Evolutionary conservation across 2,113 vertebrate species (phyloP).

Genomic region (Ciconia maguari): DNA sequence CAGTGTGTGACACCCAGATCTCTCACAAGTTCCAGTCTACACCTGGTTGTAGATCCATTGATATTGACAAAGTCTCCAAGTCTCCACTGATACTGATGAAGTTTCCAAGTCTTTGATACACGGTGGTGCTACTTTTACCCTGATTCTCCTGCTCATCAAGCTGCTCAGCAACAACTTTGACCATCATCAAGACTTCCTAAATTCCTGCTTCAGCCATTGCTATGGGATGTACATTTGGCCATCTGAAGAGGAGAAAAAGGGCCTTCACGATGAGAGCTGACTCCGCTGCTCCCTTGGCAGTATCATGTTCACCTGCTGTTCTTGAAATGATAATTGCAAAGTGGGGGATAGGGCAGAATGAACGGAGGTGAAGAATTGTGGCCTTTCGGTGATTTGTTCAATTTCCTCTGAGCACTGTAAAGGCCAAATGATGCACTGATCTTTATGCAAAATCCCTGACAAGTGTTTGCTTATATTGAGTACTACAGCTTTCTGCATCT

Average conservation of each 20-base stretch:
- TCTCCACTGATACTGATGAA: background rate
- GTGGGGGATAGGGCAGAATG: background rate
- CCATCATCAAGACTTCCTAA: background rate
- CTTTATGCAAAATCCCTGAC: background rate
- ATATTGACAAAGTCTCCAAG: background rate
- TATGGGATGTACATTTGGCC: background rate
- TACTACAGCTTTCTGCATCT: background rate
- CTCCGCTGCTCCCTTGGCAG: background rate
- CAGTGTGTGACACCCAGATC: background rate
- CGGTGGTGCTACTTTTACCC: background rate
- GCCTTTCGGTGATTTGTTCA: background rate
- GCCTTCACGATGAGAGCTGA: background rate
- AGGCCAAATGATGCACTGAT: background rate
- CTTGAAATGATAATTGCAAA: background rate
- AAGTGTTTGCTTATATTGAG: background rate
- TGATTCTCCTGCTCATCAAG: background rate
- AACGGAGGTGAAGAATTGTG: background rate
- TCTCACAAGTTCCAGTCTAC: background rate
- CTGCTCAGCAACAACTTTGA: background rate
- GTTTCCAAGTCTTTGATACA: background rate
- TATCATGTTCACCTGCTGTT: background rate
- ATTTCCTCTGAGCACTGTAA: background rate
- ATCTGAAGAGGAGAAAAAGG: background rate
- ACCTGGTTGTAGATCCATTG: background rate
- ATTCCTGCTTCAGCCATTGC: background rate